Evolutionary conservation across 1,140 invertebrate species (phyloP), one percentile per base, ranked within the genome.

Genomic region (Hylaeus anthracinus): DNA sequence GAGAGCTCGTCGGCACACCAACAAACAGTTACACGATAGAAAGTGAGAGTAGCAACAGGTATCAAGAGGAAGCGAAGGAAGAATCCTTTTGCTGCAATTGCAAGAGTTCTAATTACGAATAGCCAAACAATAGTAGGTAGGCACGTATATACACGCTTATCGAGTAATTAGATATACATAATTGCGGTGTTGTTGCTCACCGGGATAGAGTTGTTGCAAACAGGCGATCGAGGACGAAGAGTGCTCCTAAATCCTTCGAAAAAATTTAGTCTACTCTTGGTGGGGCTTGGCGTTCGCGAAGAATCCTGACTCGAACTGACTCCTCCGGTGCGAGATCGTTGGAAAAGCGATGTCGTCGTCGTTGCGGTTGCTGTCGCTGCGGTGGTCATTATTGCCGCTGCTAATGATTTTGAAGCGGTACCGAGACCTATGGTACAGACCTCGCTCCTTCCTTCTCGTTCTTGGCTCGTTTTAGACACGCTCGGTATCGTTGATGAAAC

Each of bases 171-270:
- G 26, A 14, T 26, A 26, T 26, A 26, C 26, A 39, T 70, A 72
- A 72, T 45, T 53, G 51, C 14, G 65, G 15, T 66, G 12, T 74
- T 55, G n/a, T 79, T 60, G 85, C 93, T 93, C 89, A 93, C 93
- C 91, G 93, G 91, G 79, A 92, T 86, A 72, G 92, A 86, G 74
- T 90, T 89, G 72, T 88, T 91, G 84, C 93, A 92, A 76, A 93
- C 89, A 41, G 93, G 93, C 5, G 93, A 93, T 53, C 92, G 90
- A 61, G 93, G 90, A 71, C 94, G 92, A 55, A 95, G 90, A 5
- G 95, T 95, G 88, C 94, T 95, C 70, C 93, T 92, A 89, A 95
- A 95, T 86, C 95, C 95, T 82, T 95, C 95, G 85, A 95, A 93
- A 83, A 95, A 94, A 83, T 93, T 93, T 93, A 96, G 92, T 94